Percentiles rank a stretch among this genome's conserved stretches.
phyloP scores from a whole-genome alignment of 1,140 invertebrate genomes.

The Ostrea edulis region DNA sequence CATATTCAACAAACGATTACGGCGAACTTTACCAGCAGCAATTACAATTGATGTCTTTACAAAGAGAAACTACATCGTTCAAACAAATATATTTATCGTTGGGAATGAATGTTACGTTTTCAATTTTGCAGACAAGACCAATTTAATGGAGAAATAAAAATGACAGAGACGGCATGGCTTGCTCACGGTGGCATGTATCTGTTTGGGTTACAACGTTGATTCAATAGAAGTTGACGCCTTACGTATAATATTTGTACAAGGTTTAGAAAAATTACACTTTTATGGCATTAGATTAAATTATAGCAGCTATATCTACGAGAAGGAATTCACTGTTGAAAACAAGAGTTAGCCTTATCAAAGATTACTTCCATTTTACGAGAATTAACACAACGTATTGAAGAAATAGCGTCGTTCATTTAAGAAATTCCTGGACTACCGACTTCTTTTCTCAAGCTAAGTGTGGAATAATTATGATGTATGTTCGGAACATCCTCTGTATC shows the following conservation, averaged over 20 bases:
- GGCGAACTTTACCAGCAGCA: too few relatives aligned
- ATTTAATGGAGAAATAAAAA: neutral
- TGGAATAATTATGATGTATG: constrained; percentile 5
- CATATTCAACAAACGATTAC: too few relatives aligned
- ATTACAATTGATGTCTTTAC: too few relatives aligned
- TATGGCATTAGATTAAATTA: constrained; percentile 39
- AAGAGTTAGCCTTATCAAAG: constrained; percentile 12
- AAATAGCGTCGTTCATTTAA: constrained; percentile 22
- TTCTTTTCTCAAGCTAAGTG: neutral
- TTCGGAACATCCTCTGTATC: neutral
- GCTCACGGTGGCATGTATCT: neutral
- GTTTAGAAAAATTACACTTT: constrained; percentile 43
- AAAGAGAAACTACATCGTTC: too few relatives aligned
- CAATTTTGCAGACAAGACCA: neutral
- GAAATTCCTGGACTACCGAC: neutral
- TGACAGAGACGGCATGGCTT: neutral
- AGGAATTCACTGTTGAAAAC: constrained; percentile 15
- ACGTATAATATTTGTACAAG: constrained; percentile 18
- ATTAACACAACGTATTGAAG: constrained; percentile 27
- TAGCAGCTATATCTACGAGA: constrained; percentile 15
- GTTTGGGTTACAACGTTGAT: neutral
- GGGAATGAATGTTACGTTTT: too few relatives aligned
- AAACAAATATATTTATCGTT: too few relatives aligned
- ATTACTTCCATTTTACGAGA: constrained; percentile 34
- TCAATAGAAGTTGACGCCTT: constrained; percentile 32